Percentiles rank a stretch among this genome's conserved stretches.
These are phyloP conservation scores for Myiotriccus ornatus DNA, from an alignment of 2,797 vertebrate genomes.

Conservation along the genomic window DNA sequence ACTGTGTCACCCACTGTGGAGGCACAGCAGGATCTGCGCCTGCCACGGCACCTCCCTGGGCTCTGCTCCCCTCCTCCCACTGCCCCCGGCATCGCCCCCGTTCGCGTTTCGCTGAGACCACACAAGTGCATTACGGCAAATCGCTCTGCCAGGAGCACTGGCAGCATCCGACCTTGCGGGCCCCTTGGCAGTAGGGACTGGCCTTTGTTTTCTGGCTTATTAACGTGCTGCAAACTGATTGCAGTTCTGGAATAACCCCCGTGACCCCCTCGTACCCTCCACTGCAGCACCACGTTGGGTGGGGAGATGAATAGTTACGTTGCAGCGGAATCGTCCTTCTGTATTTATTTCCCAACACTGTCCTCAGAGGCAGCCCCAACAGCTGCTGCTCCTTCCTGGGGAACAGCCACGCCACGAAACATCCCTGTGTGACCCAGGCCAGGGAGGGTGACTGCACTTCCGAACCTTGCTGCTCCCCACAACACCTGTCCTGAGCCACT, in stretches of 20 bases:
- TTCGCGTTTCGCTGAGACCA: not conserved
- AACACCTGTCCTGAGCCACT: not conserved
- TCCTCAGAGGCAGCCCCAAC: not conserved
- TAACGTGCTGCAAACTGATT: not conserved
- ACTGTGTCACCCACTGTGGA: not conserved
- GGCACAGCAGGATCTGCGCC: not conserved
- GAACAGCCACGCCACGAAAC: not conserved
- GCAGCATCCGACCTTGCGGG: rapidly evolving
- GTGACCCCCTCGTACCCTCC: not conserved
- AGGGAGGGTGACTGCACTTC: rapidly evolving
- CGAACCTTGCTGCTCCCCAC: not conserved
- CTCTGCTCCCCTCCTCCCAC: not conserved
- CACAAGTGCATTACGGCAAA: not conserved
- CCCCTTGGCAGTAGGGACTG: not conserved
- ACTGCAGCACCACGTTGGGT: not conserved
- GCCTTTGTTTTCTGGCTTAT: not conserved
- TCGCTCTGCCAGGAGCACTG: not conserved
- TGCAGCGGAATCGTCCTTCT: not conserved
- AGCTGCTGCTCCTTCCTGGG: not conserved
- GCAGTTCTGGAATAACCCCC: not conserved
- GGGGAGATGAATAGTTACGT: not conserved
- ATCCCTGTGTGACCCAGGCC: not conserved
- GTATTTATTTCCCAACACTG: not conserved
- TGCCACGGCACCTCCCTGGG: not conserved
- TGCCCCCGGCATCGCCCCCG: not conserved